phyloP scores from a whole-genome alignment of 2,113 vertebrate species.

The Oreocharis arfaki region DNA sequence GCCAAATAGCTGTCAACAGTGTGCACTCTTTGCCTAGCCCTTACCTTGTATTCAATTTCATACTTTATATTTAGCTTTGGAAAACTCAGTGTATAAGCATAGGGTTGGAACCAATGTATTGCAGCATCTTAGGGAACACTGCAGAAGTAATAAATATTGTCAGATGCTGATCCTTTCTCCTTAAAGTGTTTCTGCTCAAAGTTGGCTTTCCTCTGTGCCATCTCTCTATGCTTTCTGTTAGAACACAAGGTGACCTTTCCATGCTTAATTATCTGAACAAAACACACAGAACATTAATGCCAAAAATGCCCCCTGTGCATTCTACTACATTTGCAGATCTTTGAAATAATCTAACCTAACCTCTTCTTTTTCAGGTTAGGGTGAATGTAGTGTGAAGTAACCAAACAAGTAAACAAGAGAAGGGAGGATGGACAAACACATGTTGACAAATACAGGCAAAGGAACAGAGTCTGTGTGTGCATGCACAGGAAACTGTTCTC shows the following conservation, averaged over 20 bases:
- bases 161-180: constrained; percentile 10
- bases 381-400: constrained; percentile 2
- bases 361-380: background rate
- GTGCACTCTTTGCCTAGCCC: background rate
- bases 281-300: constrained; percentile 52
- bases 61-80: background rate
- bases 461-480: background rate
- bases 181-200: constrained; percentile 39
- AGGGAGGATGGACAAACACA: background rate
- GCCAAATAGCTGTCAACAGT: background rate
- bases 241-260: constrained; percentile 68
- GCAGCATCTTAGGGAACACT: background rate
- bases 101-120: background rate
- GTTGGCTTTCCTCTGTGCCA: background rate
- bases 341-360: constrained; percentile 42
- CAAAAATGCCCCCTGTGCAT: constrained; percentile 27
- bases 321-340: background rate
- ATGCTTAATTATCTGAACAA: constrained; percentile 64
- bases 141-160: constrained; percentile 29
- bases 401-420: background rate
- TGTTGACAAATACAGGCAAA: background rate
- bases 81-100: background rate
- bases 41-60: background rate
- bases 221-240: background rate
- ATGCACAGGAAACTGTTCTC: background rate